Conservation (phyloP, 2,888 invertebrate genomes). For the Dimorphilus gyrociliatus region DNA sequence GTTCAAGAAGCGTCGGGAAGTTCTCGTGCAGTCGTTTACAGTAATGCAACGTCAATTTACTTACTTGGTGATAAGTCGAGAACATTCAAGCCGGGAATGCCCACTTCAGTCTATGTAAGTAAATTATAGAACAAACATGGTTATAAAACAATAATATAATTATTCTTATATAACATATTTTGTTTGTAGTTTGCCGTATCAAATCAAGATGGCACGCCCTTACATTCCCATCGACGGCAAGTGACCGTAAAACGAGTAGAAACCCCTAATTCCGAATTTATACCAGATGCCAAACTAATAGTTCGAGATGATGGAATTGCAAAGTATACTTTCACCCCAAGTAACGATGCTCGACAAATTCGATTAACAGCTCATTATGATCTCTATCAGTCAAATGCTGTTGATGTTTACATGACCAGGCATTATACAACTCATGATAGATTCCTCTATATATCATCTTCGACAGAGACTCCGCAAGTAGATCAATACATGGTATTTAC, state of each 20-base stretch:
- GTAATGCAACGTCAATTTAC: slow-evolving; percentile 61
- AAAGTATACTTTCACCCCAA: slow-evolving; percentile 10
- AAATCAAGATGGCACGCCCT: slow-evolving; percentile 66
- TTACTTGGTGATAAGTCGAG: slow-evolving; percentile 80
- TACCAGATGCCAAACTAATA: slow-evolving; percentile 16
- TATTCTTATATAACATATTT: not conserved
- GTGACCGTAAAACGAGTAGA: slow-evolving; percentile 11
- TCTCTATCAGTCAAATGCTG: slow-evolving; percentile 1
- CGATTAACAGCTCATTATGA: slow-evolving; percentile 12
- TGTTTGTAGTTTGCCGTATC: slow-evolving; percentile 59
- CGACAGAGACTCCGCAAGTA: slow-evolving; percentile 54
- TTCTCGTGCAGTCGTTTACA: slow-evolving; percentile 68
- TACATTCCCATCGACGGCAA: slow-evolving; percentile 12
- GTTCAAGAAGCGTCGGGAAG: slow-evolving; percentile 46
- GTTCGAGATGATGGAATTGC: slow-evolving; percentile 22
- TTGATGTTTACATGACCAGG: slow-evolving; percentile 15
- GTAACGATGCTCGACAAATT: slow-evolving; percentile 13
- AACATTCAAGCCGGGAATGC: slow-evolving; percentile 87
- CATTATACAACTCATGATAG: slow-evolving; percentile 66
- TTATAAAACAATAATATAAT: not conserved
- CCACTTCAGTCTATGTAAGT: slow-evolving; percentile 64
- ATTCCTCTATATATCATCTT: slow-evolving; percentile 68
- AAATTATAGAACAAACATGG: not conserved
- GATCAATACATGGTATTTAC: slow-evolving; percentile 88
- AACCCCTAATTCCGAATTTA: slow-evolving; percentile 12